Conservation (phyloP, 2,113 vertebrate genomes). For the Scartelaos histophorus region DNA sequence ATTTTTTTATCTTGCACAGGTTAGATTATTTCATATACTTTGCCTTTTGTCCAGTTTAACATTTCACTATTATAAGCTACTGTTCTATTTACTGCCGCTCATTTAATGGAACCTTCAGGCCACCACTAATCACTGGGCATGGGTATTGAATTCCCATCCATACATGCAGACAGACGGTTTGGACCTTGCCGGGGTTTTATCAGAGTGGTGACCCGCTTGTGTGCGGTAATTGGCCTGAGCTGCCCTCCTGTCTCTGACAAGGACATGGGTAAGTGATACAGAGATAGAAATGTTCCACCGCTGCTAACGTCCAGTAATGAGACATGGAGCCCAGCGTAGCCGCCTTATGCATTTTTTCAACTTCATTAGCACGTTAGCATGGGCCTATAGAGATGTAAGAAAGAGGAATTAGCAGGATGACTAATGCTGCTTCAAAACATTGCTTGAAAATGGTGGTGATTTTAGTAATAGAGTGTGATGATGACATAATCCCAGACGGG, state of each 20-base stretch:
- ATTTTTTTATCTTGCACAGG: too few species aligned
- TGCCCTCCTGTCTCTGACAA: conserved; percentile 1
- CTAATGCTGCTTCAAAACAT: background rate
- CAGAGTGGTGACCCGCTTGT: background rate
- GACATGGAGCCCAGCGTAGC: conserved; percentile 37
- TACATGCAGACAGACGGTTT: background rate
- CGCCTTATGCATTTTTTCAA: conserved; percentile 63
- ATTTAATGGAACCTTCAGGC: background rate
- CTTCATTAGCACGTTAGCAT: conserved; percentile 51
- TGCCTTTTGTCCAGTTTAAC: too few species aligned
- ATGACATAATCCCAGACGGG: too few species aligned
- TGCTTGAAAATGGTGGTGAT: background rate
- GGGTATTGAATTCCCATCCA: background rate
- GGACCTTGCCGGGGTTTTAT: background rate
- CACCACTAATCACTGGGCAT: background rate
- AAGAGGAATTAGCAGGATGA: conserved; percentile 27
- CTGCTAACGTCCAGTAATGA: conserved; percentile 58
- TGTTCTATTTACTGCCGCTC: background rate
- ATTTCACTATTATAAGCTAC: too few species aligned
- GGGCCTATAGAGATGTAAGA: conserved; percentile 35
- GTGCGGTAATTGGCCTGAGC: conserved; percentile 1
- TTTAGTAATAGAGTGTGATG: too few species aligned
- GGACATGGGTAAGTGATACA: conserved; percentile 24
- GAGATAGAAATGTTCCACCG: conserved; percentile 29
- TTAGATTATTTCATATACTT: too few species aligned